Evolutionary conservation across 2,113 vertebrate species (phyloP).

Genomic region (Notothenia coriiceps): DNA sequence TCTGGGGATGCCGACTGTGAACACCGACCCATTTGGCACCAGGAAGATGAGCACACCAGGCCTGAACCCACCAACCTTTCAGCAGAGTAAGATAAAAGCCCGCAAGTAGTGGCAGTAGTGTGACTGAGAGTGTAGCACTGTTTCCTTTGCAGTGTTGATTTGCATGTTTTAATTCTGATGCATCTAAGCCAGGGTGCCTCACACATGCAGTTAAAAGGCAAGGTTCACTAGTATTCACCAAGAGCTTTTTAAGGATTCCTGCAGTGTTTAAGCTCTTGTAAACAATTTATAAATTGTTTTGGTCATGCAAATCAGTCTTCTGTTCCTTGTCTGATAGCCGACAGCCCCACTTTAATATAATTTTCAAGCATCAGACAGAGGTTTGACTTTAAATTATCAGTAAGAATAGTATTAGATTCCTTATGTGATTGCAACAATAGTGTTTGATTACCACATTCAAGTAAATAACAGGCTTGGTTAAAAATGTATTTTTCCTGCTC

Average conservation of each 20-base stretch:
- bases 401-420: slow-evolving; percentile 26
- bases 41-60: slow-evolving; percentile 98
- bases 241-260: neutral
- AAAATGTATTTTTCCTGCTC: neutral
- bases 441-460: neutral
- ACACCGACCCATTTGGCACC: slow-evolving; percentile 93
- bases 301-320: slow-evolving; percentile 76
- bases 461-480: neutral
- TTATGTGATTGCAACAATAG: neutral
- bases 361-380: slow-evolving; percentile 30
- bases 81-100: slow-evolving; percentile 99
- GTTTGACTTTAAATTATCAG: slow-evolving; percentile 29
- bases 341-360: slow-evolving; percentile 61
- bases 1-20: slow-evolving; percentile 93
- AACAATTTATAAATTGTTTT: neutral
- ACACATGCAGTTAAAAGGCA: neutral
- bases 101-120: slow-evolving; percentile 96
- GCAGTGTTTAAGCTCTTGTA: neutral
- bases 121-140: slow-evolving; percentile 86
- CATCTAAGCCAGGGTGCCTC: neutral
- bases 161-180: neutral
- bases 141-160: slow-evolving; percentile 70
- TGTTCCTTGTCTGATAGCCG: slow-evolving; percentile 72
- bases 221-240: neutral
- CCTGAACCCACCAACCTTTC: slow-evolving; percentile 97